A percentile compares a stretch with the other conserved stretches of the same genome.
These are phyloP conservation scores for Argyresthia goedartella DNA, from an alignment of 2,888 invertebrate genomes.

Conservation along the genomic window DNA sequence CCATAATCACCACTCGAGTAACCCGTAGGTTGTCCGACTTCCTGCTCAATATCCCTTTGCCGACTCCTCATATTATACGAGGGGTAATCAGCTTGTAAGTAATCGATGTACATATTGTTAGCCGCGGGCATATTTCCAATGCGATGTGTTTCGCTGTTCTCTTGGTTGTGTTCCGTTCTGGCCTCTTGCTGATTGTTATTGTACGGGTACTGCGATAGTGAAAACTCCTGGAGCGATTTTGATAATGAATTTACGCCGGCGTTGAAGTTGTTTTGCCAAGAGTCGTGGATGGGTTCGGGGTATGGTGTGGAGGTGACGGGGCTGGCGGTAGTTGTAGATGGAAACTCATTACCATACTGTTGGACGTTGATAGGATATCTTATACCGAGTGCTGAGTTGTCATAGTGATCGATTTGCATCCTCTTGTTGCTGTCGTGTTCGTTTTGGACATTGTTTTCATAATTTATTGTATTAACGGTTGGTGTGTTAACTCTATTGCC, in stretches of 20 bases:
- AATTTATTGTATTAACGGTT: slow-evolving; percentile 31
- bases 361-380: slow-evolving; percentile 40
- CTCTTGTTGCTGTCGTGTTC: slow-evolving; percentile 32
- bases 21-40: slow-evolving; percentile 32
- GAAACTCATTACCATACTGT: slow-evolving; percentile 45
- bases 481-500: slow-evolving; percentile 35
- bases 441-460: slow-evolving; percentile 23
- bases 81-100: slow-evolving; percentile 47
- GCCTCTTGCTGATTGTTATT: slow-evolving; percentile 33
- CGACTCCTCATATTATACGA: slow-evolving; percentile 31
- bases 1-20: slow-evolving; percentile 63
- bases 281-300: slow-evolving; percentile 33
- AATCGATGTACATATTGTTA: slow-evolving; percentile 52
- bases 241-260: slow-evolving; percentile 28
- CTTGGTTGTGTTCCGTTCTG: slow-evolving; percentile 25
- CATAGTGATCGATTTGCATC: slow-evolving; percentile 54
- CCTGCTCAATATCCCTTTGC: slow-evolving; percentile 40
- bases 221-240: slow-evolving; percentile 41
- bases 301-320: slow-evolving; percentile 38
- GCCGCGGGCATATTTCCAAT: slow-evolving; percentile 41
- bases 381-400: slow-evolving; percentile 51
- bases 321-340: slow-evolving; percentile 31
- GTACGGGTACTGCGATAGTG: slow-evolving; percentile 34
- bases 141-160: slow-evolving; percentile 48
- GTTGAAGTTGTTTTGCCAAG: slow-evolving; percentile 43